Percentiles rank a stretch among this genome's conserved stretches.
Conservation (phyloP, 1,140 invertebrate species). For the Drosophila orena region DNA sequence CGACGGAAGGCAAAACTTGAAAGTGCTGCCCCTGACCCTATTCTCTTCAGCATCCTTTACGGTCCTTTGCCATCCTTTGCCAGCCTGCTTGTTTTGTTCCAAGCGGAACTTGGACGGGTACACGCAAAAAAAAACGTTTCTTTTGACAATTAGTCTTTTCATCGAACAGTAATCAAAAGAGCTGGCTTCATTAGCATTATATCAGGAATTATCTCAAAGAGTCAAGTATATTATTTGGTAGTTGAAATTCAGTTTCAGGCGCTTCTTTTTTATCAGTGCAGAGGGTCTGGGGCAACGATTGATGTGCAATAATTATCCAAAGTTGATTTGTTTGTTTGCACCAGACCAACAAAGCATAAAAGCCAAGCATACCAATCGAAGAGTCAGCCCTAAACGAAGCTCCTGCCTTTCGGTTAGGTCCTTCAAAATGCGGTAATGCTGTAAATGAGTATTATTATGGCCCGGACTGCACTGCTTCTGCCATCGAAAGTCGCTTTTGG, state of each 20-base stretch:
- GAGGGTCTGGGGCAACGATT: constrained; percentile 53
- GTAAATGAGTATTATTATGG: constrained; percentile 77
- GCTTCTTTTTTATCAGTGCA: background rate
- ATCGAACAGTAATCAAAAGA: no score
- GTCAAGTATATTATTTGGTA: no score
- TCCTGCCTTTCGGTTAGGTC: constrained; percentile 9
- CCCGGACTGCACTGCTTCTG: constrained; percentile 25
- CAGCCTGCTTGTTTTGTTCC: constrained; percentile 45
- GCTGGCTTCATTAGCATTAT: no score
- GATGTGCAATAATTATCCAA: constrained; percentile 84
- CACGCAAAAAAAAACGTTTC: constrained; percentile 10
- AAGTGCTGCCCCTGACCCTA: constrained; percentile 47
- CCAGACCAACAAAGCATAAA: constrained; percentile 73
- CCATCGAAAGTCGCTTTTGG: constrained; percentile 47
- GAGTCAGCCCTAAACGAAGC: constrained; percentile 32
- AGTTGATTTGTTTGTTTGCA: constrained; percentile 84
- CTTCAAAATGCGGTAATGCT: constrained; percentile 56
- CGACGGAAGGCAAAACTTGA: constrained; percentile 56
- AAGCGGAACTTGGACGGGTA: constrained; percentile 35
- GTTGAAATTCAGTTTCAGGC: no score
- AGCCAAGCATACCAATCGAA: constrained; percentile 75
- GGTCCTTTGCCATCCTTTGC: constrained; percentile 7
- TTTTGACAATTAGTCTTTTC: no score
- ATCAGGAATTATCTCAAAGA: no score
- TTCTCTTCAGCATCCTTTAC: constrained; percentile 21